Evolutionary conservation across 2,113 vertebrate species (phyloP).

Genomic region (Carettochelys insculpta): DNA sequence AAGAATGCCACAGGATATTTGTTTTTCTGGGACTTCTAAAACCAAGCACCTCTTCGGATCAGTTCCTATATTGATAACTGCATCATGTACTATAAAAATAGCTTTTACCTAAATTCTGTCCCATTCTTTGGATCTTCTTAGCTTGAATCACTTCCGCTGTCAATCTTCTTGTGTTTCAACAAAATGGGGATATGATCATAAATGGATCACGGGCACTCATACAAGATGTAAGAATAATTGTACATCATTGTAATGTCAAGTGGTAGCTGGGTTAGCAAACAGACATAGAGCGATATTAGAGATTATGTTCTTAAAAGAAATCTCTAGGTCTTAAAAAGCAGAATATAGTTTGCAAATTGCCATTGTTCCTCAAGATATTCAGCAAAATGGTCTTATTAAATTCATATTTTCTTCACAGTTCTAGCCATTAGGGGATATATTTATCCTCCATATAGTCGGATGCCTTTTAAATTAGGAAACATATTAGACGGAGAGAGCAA

Average conservation of each 20-base stretch:
- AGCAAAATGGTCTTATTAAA: neutral
- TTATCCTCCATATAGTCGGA: neutral
- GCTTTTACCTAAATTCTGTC: neutral
- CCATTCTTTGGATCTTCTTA: neutral
- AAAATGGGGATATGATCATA: neutral
- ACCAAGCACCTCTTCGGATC: neutral
- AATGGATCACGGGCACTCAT: neutral
- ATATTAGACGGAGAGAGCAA: neutral
- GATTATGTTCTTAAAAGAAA: neutral
- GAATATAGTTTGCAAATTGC: neutral
- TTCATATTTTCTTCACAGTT: neutral
- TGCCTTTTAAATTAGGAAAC: neutral
- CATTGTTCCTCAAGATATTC: neutral
- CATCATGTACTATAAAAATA: no score
- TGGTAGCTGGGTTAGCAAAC: neutral
- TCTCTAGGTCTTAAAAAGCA: neutral
- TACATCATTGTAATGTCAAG: neutral
- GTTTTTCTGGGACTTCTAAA: fast-evolving
- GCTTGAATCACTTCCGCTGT: neutral
- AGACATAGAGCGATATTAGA: neutral
- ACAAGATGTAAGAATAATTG: neutral
- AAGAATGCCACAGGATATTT: neutral
- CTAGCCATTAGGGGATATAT: neutral
- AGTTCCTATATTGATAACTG: neutral
- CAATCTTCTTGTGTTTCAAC: neutral